Percentiles rank a stretch among this genome's conserved stretches.
Evolutionary conservation across 2,113 vertebrate species (phyloP).

Genomic region (Paraplagusia blochii): DNA sequence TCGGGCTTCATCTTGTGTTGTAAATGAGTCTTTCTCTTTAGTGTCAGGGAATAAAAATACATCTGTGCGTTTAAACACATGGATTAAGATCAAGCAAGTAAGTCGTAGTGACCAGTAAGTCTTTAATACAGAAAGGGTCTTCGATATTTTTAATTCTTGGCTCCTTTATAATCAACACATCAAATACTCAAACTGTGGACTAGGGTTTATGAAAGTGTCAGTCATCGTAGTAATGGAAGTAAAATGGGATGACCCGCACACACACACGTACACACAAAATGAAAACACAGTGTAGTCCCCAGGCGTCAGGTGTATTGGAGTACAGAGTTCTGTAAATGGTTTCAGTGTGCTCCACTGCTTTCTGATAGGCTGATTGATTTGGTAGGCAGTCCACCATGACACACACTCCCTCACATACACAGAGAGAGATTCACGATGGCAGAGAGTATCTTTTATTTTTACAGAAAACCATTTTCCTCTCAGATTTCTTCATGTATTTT

Average conservation of each 20-base stretch:
- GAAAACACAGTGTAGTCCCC: conserved; percentile 16
- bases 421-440: not conserved
- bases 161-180: no score
- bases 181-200: not conserved
- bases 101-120: no score
- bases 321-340: conserved; percentile 59
- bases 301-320: conserved; percentile 50
- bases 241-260: conserved; percentile 9
- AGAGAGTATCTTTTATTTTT: not conserved
- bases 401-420: conserved; percentile 14
- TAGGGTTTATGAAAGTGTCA: conserved; percentile 2
- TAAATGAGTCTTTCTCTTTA: no score
- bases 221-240: conserved; percentile 4
- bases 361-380: conserved; percentile 61
- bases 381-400: conserved; percentile 37
- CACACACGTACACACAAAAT: conserved; percentile 9
- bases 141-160: no score
- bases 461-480: no score
- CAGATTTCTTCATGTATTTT: no score
- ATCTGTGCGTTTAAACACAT: no score
- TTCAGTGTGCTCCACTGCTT: conserved; percentile 54
- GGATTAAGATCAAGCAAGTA: no score
- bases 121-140: no score
- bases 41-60: no score
- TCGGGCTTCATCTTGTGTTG: no score